These are phyloP conservation scores for Phortica magna DNA, from an alignment of 2,888 invertebrate genomes.

Conservation along the genomic window DNA sequence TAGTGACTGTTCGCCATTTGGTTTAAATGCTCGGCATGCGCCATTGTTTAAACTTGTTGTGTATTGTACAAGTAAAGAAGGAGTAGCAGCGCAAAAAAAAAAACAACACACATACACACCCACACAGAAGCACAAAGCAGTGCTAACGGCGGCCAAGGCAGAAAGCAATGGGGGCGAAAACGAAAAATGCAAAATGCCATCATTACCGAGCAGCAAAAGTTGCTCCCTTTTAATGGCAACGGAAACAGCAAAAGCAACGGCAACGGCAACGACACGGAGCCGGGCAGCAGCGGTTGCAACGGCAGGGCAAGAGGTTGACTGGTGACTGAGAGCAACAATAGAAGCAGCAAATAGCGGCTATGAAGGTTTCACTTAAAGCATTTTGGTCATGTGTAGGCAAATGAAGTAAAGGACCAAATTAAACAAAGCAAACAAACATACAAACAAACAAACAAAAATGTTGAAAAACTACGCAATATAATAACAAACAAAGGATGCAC, in stretches of 20 bases:
- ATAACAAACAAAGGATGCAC: slow-evolving; percentile 53
- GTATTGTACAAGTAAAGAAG: slow-evolving; percentile 53
- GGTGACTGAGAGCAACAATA: too few relatives aligned
- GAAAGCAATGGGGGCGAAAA: slow-evolving; percentile 32
- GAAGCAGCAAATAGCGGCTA: background rate
- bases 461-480: slow-evolving; percentile 35
- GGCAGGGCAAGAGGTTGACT: too few relatives aligned
- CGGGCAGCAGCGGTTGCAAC: too few relatives aligned
- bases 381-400: slow-evolving; percentile 56
- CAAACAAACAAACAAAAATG: slow-evolving; percentile 9
- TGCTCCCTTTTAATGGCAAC: slow-evolving; percentile 60
- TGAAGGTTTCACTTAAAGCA: background rate
- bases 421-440: slow-evolving; percentile 37
- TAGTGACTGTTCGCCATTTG: background rate
- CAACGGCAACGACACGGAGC: slow-evolving; percentile 15
- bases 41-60: slow-evolving; percentile 72
- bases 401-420: slow-evolving; percentile 63
- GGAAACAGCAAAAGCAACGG: slow-evolving; percentile 28
- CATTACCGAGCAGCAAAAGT: slow-evolving; percentile 73
- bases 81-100: too few relatives aligned
- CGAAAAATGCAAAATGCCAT: slow-evolving; percentile 65
- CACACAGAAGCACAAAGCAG: background rate
- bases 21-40: slow-evolving; percentile 41
- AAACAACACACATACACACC: slow-evolving; percentile 27
- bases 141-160: too few relatives aligned